Evolutionary conservation across 2,888 invertebrate genomes (phyloP), one percentile per base, ranked within the genome.

Genomic region (Lucinisca nassula): DNA sequence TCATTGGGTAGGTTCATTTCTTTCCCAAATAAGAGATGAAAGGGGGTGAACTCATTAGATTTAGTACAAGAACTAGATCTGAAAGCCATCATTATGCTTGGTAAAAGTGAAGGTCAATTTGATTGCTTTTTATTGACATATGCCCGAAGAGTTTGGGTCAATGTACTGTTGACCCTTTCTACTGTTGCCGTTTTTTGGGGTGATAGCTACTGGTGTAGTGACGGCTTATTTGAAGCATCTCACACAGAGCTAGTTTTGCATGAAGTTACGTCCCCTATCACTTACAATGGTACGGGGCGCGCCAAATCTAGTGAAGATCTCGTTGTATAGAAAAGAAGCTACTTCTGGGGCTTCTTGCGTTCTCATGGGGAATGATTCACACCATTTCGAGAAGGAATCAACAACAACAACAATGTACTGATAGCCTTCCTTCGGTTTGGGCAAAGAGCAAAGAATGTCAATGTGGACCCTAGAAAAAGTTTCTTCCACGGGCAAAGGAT

Each of bases 341-440:
- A 79, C 85, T 70, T 82, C 80, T 70, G 61, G 75, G 45, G 89
- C 86, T 8, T 72, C 75, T 61, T 86, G 81, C 1, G 83, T 79
- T 40, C 78, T 76, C 76, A 86, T 38, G 4, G 89, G 84, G 82
- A 89, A 89, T 4, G 61, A 70, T 40, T 87, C 87, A 40, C 37
- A 38, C 84, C 84, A 88, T 30, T 75, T 40, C 4, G 84, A 78
- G 51, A 82, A 88, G 21, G 58, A 58, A 24, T 85, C 84, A 27
- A 82, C 88, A 30, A 88, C 81, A 12, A 85, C 32, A 0, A 85
- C 32, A 12, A 85, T 72, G 24, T 82, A 58, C 3, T 40, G n/a
- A 49, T 82, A 32, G 21, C 21, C 61, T 74, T 74, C 74, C 14
- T 74, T 61, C 61, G 10, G 61, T 30, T 30, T 61, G 8, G 84